These are phyloP conservation scores for Epiblema foenella DNA, from an alignment of 2,888 invertebrate species.

Conservation along the genomic window DNA sequence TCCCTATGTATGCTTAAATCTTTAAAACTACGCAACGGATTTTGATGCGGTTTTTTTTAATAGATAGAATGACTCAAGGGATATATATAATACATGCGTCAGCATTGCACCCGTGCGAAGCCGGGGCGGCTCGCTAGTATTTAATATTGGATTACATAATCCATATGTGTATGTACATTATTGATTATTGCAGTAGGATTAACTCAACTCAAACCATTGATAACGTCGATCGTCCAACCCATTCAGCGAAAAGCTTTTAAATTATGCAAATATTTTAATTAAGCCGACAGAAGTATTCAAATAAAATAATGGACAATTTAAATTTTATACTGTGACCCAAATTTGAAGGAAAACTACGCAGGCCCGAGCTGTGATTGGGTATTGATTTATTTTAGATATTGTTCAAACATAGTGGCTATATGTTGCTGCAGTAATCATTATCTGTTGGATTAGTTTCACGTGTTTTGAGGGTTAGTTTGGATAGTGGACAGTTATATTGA, in stretches of 20 bases:
- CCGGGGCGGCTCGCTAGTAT: no score
- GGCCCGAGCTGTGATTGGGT: constrained; percentile 16
- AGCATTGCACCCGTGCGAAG: no score
- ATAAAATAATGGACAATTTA: constrained; percentile 21
- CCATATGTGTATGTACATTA: not conserved
- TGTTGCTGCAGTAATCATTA: constrained; percentile 20
- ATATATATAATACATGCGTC: no score
- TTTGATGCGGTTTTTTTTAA: no score
- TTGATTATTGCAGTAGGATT: constrained; percentile 1
- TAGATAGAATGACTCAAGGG: no score
- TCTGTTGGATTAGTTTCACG: constrained; percentile 15
- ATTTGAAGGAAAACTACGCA: constrained; percentile 25
- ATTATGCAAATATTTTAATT: constrained; percentile 34
- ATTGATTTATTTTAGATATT: constrained; percentile 35
- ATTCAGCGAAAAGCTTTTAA: constrained; percentile 22
- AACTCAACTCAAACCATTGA: constrained; percentile 6
- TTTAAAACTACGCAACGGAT: no score
- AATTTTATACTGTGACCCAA: constrained; percentile 31
- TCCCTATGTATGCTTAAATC: no score
- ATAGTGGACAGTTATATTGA: constrained; percentile 20
- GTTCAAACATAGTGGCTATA: constrained; percentile 14
- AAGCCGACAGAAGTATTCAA: constrained; percentile 9
- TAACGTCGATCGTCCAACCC: not conserved
- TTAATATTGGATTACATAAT: not conserved
- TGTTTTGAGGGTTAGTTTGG: constrained; percentile 5